A percentile compares a stretch with the other conserved stretches of the same genome.
Evolutionary conservation across 2,888 invertebrate species (phyloP).

Genomic region (Petrolisthes manimaculis): DNA sequence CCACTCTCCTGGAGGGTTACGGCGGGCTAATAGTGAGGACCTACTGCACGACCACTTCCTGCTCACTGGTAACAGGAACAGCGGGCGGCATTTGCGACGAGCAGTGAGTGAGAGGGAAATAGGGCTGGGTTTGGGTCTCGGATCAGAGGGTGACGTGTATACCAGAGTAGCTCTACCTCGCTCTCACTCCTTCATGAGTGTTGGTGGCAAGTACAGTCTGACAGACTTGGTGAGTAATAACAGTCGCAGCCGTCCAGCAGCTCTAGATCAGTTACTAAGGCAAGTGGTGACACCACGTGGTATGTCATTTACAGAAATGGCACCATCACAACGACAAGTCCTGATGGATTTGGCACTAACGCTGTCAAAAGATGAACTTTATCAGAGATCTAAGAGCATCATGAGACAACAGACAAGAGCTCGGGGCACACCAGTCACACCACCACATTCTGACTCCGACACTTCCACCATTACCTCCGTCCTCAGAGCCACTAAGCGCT

Average conservation of each 20-base stretch:
- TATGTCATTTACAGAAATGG: conserved; percentile 92
- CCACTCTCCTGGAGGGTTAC: not conserved
- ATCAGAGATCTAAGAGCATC: conserved; percentile 88
- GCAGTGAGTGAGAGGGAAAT: conserved; percentile 58
- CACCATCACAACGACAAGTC: conserved; percentile 92
- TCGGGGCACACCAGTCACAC: conserved; percentile 41
- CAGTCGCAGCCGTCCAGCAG: conserved; percentile 69
- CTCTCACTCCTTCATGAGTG: conserved; percentile 72
- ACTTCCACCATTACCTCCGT: conserved; percentile 66
- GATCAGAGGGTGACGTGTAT: conserved; percentile 60
- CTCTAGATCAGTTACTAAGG: conserved; percentile 80
- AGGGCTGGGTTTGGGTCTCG: conserved; percentile 8
- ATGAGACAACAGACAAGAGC: conserved; percentile 82
- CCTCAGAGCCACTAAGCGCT: conserved; percentile 66
- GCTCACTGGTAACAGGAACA: conserved; percentile 18
- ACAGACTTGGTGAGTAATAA: conserved; percentile 65
- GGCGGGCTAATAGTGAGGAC: conserved; percentile 62
- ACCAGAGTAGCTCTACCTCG: conserved; percentile 65
- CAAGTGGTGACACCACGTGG: conserved; percentile 92
- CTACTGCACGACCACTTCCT: conserved; percentile 45
- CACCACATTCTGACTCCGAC: conserved; percentile 59
- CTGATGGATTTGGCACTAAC: conserved; percentile 88
- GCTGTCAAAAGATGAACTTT: conserved; percentile 90
- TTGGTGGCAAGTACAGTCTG: conserved; percentile 75
- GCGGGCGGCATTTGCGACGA: conserved; percentile 56